These are phyloP conservation scores for Drosophila longiperda DNA, from an alignment of 2,888 invertebrate genomes.

Conservation along the genomic window DNA sequence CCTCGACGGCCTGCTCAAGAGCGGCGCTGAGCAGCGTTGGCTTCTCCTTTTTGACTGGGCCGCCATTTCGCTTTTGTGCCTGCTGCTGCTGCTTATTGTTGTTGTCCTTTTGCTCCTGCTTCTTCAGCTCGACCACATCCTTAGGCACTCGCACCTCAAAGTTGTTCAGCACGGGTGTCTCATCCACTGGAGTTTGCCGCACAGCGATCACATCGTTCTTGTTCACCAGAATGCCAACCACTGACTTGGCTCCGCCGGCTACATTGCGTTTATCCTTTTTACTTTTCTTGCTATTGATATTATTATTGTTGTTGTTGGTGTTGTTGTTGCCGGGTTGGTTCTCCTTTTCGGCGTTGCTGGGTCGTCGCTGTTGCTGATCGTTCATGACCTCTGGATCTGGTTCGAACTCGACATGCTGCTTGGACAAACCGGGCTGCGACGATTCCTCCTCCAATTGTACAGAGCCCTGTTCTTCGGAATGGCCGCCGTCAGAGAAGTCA, in stretches of 20 bases:
- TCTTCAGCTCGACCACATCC: constrained; percentile 88
- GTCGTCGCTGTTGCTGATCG: constrained; percentile 50
- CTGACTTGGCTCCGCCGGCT: constrained; percentile 47
- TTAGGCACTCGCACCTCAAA: constrained; percentile 93
- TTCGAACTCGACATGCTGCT: constrained; percentile 83
- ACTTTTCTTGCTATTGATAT: constrained; percentile 49
- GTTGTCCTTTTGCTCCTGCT: constrained; percentile 72
- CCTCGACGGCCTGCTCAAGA: constrained; percentile 58
- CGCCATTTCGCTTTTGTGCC: constrained; percentile 57
- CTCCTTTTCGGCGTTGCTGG: constrained; percentile 80
- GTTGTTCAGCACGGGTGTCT: constrained; percentile 87
- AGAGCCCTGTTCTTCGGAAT: constrained; percentile 78
- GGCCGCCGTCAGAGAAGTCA: constrained; percentile 79
- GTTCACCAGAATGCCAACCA: constrained; percentile 83
- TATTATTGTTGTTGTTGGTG: constrained; percentile 15
- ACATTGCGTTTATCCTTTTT: constrained; percentile 81
- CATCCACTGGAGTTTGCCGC: constrained; percentile 70
- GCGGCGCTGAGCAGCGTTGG: constrained; percentile 33
- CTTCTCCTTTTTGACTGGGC: constrained; percentile 68
- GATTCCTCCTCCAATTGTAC: constrained; percentile 69
- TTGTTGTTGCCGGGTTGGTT: constrained; percentile 57
- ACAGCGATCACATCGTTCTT: constrained; percentile 80
- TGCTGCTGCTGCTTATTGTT: constrained; percentile 69
- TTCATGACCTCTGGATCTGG: constrained; percentile 82
- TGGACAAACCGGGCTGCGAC: constrained; percentile 71